Conservation (phyloP, 2,113 vertebrate species). For the Shinisaurus crocodilurus region DNA sequence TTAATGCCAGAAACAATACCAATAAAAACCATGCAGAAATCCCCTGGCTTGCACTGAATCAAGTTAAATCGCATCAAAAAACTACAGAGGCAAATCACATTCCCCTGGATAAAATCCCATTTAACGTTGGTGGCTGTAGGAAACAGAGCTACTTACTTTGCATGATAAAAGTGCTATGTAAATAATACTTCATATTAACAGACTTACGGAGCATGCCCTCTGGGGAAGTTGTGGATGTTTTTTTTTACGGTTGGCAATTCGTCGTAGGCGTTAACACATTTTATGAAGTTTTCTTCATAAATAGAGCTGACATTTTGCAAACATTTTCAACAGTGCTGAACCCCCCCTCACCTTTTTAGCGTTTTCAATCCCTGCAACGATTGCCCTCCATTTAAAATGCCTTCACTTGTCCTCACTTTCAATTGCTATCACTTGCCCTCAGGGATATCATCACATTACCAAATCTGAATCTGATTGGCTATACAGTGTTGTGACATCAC, state of each 20-base stretch:
- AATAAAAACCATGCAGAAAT: slow-evolving; percentile 12
- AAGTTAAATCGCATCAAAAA: slow-evolving; percentile 1
- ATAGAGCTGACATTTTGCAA: background rate
- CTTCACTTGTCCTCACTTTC: background rate
- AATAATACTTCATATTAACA: background rate
- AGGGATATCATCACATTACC: background rate
- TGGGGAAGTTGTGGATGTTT: background rate
- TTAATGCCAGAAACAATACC: slow-evolving; percentile 17
- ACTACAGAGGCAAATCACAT: background rate
- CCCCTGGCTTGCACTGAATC: background rate
- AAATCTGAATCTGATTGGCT: background rate
- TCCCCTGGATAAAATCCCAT: background rate
- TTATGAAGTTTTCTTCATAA: background rate
- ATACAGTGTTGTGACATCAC: background rate
- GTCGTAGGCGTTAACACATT: background rate
- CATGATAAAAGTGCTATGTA: background rate
- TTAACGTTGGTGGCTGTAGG: background rate
- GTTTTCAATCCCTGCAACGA: background rate
- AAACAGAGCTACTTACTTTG: background rate
- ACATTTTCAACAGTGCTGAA: background rate
- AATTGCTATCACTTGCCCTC: background rate
- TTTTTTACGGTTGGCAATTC: too few relatives aligned
- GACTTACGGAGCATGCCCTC: background rate
- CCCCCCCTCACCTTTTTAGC: background rate
- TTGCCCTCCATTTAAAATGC: background rate